These are phyloP conservation scores for Drosophila conformis DNA, from an alignment of 2,888 invertebrate genomes.

Conservation along the genomic window DNA sequence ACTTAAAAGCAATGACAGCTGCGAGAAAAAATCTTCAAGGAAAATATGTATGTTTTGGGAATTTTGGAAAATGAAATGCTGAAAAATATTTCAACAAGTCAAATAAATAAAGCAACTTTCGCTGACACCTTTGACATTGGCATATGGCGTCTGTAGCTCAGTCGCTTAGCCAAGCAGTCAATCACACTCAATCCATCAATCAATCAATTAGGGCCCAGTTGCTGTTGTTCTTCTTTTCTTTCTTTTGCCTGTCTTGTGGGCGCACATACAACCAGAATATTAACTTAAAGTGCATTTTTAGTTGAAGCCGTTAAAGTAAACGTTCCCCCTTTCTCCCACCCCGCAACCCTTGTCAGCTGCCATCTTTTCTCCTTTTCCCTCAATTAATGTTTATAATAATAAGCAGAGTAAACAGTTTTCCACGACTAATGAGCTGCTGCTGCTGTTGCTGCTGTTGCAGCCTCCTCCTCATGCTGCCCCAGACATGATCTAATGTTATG, in stretches of 20 bases:
- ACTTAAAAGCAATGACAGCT: constrained; percentile 67
- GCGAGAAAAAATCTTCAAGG: constrained; percentile 33
- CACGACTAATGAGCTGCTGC: constrained; percentile 69
- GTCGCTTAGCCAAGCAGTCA: constrained; percentile 44
- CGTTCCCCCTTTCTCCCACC: not conserved
- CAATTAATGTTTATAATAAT: constrained; percentile 73
- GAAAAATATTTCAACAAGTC: constrained; percentile 56
- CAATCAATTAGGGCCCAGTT: constrained; percentile 62
- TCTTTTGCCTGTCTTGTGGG: not conserved
- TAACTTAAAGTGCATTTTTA: constrained; percentile 66
- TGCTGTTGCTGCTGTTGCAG: constrained; percentile 14
- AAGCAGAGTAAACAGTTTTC: constrained; percentile 74
- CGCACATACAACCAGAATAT: not conserved
- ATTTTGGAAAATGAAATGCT: constrained; percentile 21
- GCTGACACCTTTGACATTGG: constrained; percentile 64
- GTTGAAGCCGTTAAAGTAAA: constrained; percentile 56
- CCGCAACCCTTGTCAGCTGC: constrained; percentile 9
- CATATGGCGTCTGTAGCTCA: constrained; percentile 51
- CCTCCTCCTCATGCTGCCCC: constrained; percentile 32
- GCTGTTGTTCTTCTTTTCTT: constrained; percentile 15
- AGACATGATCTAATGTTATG: constrained; percentile 83
- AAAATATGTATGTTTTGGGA: constrained; percentile 18
- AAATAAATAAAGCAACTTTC: constrained; percentile 55
- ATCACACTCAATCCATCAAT: constrained; percentile 58
- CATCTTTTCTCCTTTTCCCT: constrained; percentile 22